These are phyloP conservation scores for Drosophila picticornis DNA, from an alignment of 2,888 invertebrate species.

Conservation along the genomic window DNA sequence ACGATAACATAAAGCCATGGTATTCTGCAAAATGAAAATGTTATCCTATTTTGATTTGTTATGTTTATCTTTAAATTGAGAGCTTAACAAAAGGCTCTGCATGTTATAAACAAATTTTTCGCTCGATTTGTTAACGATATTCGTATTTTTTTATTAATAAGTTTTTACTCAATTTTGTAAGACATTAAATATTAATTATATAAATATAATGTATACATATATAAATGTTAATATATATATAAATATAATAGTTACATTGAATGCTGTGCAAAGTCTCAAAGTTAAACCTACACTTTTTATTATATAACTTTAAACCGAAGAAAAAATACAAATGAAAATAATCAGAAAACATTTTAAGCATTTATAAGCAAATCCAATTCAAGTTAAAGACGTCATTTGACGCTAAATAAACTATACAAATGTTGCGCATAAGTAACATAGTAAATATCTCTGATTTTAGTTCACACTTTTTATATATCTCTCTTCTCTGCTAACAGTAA, in stretches of 20 bases:
- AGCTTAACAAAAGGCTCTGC: constrained; percentile 15
- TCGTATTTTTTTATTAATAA: constrained; percentile 55
- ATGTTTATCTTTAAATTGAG: background rate
- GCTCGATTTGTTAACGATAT: constrained; percentile 52
- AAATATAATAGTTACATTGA: constrained; percentile 59
- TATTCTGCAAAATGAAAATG: constrained; percentile 5
- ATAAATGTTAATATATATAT: constrained; percentile 48
- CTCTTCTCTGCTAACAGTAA: constrained; percentile 2
- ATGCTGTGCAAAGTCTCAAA: constrained; percentile 78
- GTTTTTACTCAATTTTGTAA: constrained; percentile 65
- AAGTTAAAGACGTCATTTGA: constrained; percentile 21
- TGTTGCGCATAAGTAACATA: constrained; percentile 16
- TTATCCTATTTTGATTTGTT: constrained; percentile 4
- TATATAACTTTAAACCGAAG: constrained; percentile 46
- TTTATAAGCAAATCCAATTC: constrained; percentile 17
- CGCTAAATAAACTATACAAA: constrained; percentile 11
- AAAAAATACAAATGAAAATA: constrained; percentile 36
- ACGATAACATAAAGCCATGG: constrained; percentile 6
- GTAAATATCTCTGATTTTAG: constrained; percentile 3
- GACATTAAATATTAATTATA: constrained; percentile 30
- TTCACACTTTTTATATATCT: background rate
- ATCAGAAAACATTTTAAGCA: constrained; percentile 39
- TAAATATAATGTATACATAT: constrained; percentile 36
- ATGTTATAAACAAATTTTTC: constrained; percentile 32
- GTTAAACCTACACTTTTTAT: constrained; percentile 74